phyloP scores from a whole-genome alignment of 2,888 invertebrate genomes.

The Muschampia plurimacula region DNA sequence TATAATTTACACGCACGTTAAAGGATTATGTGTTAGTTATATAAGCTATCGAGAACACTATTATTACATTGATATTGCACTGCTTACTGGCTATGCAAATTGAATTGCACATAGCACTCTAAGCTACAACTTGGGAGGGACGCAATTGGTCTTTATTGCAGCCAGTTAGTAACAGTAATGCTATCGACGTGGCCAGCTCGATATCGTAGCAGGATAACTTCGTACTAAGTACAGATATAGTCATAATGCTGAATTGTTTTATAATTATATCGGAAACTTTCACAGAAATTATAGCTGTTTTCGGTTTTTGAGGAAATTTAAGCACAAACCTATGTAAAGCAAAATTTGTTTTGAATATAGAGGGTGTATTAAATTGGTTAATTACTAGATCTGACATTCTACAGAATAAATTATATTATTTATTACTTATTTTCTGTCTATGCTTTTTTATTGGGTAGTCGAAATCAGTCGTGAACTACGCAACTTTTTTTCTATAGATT shows the following conservation, averaged over 20 bases:
- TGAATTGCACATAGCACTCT: conserved; percentile 23
- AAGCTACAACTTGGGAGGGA: conserved; percentile 17
- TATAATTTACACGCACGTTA: neutral
- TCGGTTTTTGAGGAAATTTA: no score
- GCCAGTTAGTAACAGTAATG: conserved; percentile 23
- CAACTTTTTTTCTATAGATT: no score
- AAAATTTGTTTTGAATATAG: no score
- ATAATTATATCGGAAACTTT: neutral
- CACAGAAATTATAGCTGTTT: no score
- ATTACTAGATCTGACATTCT: no score
- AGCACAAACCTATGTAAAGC: no score
- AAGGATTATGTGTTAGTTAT: conserved; percentile 3
- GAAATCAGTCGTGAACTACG: no score
- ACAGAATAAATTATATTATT: no score
- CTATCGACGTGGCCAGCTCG: conserved; percentile 22
- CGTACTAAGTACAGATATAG: neutral
- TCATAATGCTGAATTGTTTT: neutral
- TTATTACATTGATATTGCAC: conserved; percentile 3
- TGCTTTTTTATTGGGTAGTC: no score
- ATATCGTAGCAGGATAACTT: conserved; percentile 10
- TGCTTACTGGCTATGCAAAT: conserved; percentile 21
- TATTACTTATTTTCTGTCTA: no score
- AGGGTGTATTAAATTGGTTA: no score
- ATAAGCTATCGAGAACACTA: neutral
- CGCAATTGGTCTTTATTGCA: conserved; percentile 31